phyloP scores from a whole-genome alignment of 2,888 invertebrate species.

The Aquatica leii region DNA sequence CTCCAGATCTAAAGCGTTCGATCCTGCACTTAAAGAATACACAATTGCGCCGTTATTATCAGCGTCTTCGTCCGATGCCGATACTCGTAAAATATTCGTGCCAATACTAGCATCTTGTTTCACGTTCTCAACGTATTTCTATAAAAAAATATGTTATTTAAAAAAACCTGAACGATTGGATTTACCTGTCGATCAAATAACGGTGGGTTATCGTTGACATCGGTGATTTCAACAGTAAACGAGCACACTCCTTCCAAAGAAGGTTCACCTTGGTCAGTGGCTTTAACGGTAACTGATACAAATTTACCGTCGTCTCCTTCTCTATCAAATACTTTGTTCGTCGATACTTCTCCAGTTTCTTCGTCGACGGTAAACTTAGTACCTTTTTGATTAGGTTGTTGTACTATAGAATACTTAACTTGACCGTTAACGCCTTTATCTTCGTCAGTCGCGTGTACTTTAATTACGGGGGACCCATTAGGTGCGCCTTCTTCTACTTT shows the following conservation, averaged over 20 bases:
- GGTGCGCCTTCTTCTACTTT: slow-evolving; percentile 95
- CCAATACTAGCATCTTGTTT: slow-evolving; percentile 97
- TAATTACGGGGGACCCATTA: slow-evolving; percentile 92
- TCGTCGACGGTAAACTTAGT: slow-evolving; percentile 96
- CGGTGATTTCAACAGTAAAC: slow-evolving; percentile 96
- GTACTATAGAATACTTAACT: slow-evolving; percentile 96
- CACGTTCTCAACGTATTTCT: slow-evolving; percentile 97
- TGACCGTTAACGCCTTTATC: slow-evolving; percentile 96
- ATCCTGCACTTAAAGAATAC: slow-evolving; percentile 89
- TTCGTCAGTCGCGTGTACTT: slow-evolving; percentile 91
- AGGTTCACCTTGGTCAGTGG: slow-evolving; percentile 98
- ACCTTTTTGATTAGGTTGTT: slow-evolving; percentile 93
- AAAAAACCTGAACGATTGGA: slow-evolving; percentile 13
- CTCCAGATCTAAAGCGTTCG: slow-evolving; percentile 88
- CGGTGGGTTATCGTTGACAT: slow-evolving; percentile 97
- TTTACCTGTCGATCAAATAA: slow-evolving; percentile 93
- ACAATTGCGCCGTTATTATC: slow-evolving; percentile 96
- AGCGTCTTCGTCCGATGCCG: slow-evolving; percentile 96
- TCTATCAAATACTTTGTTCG: slow-evolving; percentile 95
- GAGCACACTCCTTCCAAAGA: slow-evolving; percentile 98
- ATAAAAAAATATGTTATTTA: slow-evolving; percentile 51
- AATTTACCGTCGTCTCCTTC: slow-evolving; percentile 97
- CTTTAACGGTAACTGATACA: slow-evolving; percentile 96
- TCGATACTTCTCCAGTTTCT: slow-evolving; percentile 93
- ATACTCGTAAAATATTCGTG: slow-evolving; percentile 92